Evolutionary conservation across 2,113 vertebrate genomes (phyloP).

Genomic region (Sciurus niger): DNA sequence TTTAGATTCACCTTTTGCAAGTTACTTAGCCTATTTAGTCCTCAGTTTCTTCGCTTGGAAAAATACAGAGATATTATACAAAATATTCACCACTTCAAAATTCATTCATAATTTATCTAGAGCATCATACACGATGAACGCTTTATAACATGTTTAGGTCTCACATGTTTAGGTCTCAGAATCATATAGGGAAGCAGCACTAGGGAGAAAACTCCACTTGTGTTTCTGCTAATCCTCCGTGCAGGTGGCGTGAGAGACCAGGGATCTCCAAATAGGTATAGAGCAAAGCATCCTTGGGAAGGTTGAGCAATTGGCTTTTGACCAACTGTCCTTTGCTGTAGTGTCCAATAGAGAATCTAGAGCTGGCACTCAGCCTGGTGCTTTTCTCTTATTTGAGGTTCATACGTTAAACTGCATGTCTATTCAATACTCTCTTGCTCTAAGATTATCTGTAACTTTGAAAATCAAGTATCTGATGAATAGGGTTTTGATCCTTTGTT

Average conservation of each 20-base stretch:
- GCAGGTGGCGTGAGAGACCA: neutral
- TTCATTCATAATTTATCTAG: neutral
- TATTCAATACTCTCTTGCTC: neutral
- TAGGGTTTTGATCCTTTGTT: neutral
- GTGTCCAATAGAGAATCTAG: neutral
- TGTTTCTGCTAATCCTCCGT: neutral
- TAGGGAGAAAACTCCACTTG: neutral
- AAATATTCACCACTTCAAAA: neutral
- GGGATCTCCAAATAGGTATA: neutral
- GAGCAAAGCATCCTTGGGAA: neutral
- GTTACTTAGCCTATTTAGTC: neutral
- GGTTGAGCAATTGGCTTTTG: constrained; percentile 10
- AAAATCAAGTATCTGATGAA: constrained; percentile 41
- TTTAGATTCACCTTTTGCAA: neutral
- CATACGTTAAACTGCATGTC: neutral
- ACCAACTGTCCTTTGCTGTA: neutral
- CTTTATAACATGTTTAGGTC: neutral
- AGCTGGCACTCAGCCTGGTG: neutral
- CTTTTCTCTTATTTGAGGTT: constrained; percentile 45
- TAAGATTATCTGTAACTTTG: constrained; percentile 8
- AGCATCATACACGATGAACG: neutral
- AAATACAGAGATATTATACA: constrained; percentile 33
- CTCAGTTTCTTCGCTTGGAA: constrained; percentile 42
- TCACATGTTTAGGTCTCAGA: neutral
- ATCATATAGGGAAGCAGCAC: neutral